Conservation (phyloP, 2,113 vertebrate genomes). For the Meleagris gallopavo region DNA sequence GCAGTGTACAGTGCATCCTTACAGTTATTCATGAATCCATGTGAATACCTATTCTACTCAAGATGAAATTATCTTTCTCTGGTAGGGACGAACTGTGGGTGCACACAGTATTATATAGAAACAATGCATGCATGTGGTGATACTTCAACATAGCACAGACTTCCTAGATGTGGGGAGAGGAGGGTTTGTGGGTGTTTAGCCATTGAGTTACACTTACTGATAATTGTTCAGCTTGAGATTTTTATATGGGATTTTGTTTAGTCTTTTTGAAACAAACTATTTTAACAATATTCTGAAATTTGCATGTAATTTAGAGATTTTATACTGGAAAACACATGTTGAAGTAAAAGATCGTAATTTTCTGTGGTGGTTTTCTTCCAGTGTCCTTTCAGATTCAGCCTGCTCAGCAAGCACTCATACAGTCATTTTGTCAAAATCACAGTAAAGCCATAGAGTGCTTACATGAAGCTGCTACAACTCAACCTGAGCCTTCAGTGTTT, state of each 20-base stretch:
- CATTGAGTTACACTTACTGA: not conserved
- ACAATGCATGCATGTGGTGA: not conserved
- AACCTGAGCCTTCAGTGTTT: conserved; percentile 43
- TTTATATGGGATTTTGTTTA: not conserved
- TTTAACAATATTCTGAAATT: not conserved
- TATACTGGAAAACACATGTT: not conserved
- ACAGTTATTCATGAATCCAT: not conserved
- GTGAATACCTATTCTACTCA: not conserved
- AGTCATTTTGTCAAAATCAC: conserved; percentile 81
- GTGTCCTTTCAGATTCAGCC: conserved; percentile 70
- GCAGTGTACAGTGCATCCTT: not conserved
- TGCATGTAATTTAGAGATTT: not conserved
- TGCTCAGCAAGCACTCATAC: conserved; percentile 78
- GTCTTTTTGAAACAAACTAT: not conserved
- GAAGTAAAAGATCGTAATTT: not conserved
- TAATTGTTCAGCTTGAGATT: not conserved
- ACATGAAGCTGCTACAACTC: not conserved
- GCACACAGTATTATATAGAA: not conserved
- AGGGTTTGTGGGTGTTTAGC: not conserved
- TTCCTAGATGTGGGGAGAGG: not conserved
- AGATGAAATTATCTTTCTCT: not conserved
- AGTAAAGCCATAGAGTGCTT: conserved; percentile 77
- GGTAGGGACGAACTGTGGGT: not conserved
- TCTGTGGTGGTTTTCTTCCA: conserved; percentile 20
- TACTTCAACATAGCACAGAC: not conserved